Evolutionary conservation across 2,888 invertebrate genomes (phyloP).

Genomic region (Drosophila flavopinicola): DNA sequence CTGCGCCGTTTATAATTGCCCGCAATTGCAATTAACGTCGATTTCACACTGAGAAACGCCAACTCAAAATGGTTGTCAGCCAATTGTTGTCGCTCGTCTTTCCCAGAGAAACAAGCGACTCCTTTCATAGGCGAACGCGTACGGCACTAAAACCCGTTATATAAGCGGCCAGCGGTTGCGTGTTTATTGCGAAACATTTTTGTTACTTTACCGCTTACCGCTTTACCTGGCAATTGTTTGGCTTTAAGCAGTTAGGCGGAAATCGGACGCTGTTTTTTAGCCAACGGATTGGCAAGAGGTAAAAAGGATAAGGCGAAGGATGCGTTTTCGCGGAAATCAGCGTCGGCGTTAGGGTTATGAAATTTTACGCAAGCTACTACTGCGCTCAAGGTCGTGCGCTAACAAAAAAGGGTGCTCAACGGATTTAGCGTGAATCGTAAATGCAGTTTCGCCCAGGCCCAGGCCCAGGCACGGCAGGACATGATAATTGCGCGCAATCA

Average conservation of each 20-base stretch:
- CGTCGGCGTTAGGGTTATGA: slow-evolving; percentile 74
- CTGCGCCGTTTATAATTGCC: slow-evolving; percentile 76
- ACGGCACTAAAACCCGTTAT: slow-evolving; percentile 70
- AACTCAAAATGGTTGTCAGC: slow-evolving; percentile 2
- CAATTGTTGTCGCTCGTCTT: background rate
- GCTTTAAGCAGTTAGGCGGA: slow-evolving; percentile 50
- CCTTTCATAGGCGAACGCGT: slow-evolving; percentile 21
- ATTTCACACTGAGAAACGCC: slow-evolving; percentile 11
- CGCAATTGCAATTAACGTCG: slow-evolving; percentile 68
- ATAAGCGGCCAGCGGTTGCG: slow-evolving; percentile 58
- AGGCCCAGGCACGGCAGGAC: slow-evolving; percentile 33
- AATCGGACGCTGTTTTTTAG: slow-evolving; percentile 63
- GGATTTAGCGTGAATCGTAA: slow-evolving; percentile 69
- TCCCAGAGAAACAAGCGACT: slow-evolving; percentile 18
- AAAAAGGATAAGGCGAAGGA: slow-evolving; percentile 64
- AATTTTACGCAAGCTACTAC: slow-evolving; percentile 77
- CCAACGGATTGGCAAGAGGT: slow-evolving; percentile 81
- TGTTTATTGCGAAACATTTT: slow-evolving; percentile 55
- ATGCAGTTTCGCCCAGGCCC: slow-evolving; percentile 13
- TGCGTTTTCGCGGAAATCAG: slow-evolving; percentile 55
- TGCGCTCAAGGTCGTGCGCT: slow-evolving; percentile 41
- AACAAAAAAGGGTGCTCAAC: slow-evolving; percentile 64
- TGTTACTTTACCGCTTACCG: slow-evolving; percentile 12
- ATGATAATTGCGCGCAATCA: slow-evolving; percentile 70
- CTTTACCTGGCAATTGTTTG: slow-evolving; percentile 44